Evolutionary conservation across 2,797 vertebrate genomes (phyloP).

Genomic region (Gorsachius magnificus): DNA sequence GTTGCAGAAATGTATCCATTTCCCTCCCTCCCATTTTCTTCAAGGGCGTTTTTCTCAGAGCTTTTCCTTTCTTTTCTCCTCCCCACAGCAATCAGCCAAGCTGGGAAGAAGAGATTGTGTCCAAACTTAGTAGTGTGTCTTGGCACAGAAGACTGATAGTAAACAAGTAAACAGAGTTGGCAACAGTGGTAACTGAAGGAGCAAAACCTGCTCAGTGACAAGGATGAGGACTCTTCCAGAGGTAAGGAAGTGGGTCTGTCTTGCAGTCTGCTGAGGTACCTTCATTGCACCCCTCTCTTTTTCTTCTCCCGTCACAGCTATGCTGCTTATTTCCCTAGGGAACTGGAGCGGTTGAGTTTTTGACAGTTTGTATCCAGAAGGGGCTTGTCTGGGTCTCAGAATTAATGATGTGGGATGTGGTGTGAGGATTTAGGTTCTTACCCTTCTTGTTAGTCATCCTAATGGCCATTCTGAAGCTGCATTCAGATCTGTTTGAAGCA

Average conservation of each 20-base stretch:
- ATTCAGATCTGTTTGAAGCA: not conserved
- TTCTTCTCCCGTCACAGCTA: not conserved
- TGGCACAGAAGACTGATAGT: not conserved
- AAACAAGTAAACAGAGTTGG: not conserved
- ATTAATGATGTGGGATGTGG: not conserved
- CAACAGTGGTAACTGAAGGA: not conserved
- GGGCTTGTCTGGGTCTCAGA: not conserved
- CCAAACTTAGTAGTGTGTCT: not conserved
- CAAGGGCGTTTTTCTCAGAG: not conserved
- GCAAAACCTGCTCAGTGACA: not conserved
- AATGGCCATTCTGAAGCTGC: not conserved
- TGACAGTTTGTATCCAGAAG: not conserved
- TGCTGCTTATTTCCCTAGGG: not conserved
- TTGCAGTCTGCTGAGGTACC: not conserved
- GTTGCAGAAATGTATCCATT: not conserved
- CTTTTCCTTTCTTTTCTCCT: conserved; percentile 16
- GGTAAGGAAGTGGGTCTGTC: conserved; percentile 28
- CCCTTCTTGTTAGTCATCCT: not conserved
- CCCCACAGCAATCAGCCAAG: conserved; percentile 17
- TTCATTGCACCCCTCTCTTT: not conserved
- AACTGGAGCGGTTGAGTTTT: not conserved
- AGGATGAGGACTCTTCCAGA: conserved; percentile 43
- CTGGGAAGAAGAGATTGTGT: conserved; percentile 41
- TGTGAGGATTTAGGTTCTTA: not conserved
- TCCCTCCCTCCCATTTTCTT: not conserved